Percentiles rank a stretch among this genome's conserved stretches.
These are phyloP conservation scores for Passer domesticus DNA, from an alignment of 2,113 vertebrate genomes.

Conservation along the genomic window DNA sequence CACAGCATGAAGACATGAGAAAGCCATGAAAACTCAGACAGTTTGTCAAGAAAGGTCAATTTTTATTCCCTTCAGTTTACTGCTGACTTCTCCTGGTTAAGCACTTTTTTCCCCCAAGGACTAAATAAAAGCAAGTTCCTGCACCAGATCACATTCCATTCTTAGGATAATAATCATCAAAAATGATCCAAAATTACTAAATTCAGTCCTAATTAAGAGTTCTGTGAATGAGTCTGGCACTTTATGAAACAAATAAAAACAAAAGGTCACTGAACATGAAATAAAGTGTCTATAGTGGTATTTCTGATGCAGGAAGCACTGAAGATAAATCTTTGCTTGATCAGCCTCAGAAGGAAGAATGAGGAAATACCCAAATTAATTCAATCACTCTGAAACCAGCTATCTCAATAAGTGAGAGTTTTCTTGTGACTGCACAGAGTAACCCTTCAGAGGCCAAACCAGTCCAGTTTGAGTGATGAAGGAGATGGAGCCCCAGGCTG, in stretches of 20 bases:
- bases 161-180: background rate
- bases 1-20: conserved; percentile 41
- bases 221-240: background rate
- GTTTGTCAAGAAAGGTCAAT: conserved; percentile 14
- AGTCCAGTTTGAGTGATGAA: background rate
- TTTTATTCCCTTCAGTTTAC: conserved; percentile 17
- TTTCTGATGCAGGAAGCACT: background rate
- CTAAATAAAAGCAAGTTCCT: background rate
- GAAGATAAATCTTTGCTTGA: background rate
- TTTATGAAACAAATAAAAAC: background rate
- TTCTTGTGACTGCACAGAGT: background rate
- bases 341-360: background rate
- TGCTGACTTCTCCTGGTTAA: background rate
- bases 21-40: conserved; percentile 8
- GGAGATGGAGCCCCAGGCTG: background rate
- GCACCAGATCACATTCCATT: background rate
- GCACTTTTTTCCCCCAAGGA: background rate
- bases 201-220: background rate
- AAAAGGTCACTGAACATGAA: background rate
- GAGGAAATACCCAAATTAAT: background rate
- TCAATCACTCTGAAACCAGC: background rate
- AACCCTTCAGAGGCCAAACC: background rate
- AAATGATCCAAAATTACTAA: background rate
- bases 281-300: background rate
- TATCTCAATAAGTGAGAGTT: background rate